Evolutionary conservation across 1,140 invertebrate species (phyloP), one percentile per base, ranked within the genome.

Genomic region (Neomicropteryx cornuta): DNA sequence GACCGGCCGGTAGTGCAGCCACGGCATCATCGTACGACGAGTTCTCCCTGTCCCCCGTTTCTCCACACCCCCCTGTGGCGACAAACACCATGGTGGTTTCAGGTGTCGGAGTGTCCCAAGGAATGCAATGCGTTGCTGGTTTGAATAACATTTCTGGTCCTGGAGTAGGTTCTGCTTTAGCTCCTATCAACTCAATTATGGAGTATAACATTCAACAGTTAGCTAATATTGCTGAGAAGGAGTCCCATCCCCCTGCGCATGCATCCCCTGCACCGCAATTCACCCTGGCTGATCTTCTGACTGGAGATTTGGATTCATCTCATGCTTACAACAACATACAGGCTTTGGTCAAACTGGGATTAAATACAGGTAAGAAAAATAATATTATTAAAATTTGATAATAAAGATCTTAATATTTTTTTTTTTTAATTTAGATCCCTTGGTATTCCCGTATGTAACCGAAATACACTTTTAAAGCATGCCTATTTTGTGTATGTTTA

Each of bases 271-370:
- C 75, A 34, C 72, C 77, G 42, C 50, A 68, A 0, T 84, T 86
- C 41, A 82, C 74, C 39, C 53, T 86, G 39, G 79, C 76, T 6
- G 83, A 87, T 51, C 65, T 88, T 36, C 71, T 87, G 21, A 72
- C 75, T 38, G 82, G 82, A 19, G 83, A 87, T 53, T 55, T 75
- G 2, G 75, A 63, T 45, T 75, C 75, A 8, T 77, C 77, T 54
- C 82, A 85, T 58, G 79, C 85, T 23, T 75, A 85, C 43, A 87
- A 87, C 55, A 93, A 91, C 67, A 68, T 91, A 36, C 85, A 90
- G 55, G 86, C 85, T 13, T 72, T 92, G 36, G 87, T 87, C 33
- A 91, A 92, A 62, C 68, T 92, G 23, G 86, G 85, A 49, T 66
- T 81, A 28, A 79, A 76, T 57, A 75, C 78, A 62, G 79, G 77